Evolutionary conservation across 2,113 vertebrate genomes (phyloP).

Genomic region (Zosterops japonicus): DNA sequence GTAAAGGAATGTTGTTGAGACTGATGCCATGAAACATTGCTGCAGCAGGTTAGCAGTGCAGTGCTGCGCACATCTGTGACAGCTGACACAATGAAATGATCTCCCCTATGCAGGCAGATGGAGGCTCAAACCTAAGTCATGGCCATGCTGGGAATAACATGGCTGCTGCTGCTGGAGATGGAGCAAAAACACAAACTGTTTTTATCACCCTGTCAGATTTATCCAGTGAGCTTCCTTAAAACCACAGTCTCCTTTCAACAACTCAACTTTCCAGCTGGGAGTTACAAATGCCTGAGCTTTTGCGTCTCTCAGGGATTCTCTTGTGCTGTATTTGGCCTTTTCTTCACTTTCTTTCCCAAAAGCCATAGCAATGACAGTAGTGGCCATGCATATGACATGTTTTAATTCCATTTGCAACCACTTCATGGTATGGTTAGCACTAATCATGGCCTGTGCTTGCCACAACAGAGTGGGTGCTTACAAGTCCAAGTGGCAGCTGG

Average conservation of each 20-base stretch:
- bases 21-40: not conserved
- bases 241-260: constrained; percentile 76
- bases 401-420: constrained; percentile 33
- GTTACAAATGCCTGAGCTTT: constrained; percentile 31
- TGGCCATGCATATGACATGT: constrained; percentile 1
- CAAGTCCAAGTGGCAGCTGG: not conserved
- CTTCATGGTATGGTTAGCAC: not conserved
- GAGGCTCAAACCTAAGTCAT: constrained; percentile 59
- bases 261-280: constrained; percentile 67
- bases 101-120: constrained; percentile 71
- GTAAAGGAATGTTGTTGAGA: not conserved
- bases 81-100: constrained; percentile 76
- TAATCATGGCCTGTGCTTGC: constrained; percentile 19
- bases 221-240: constrained; percentile 73
- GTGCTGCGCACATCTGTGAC: constrained; percentile 60
- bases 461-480: not conserved
- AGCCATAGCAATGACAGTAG: not conserved
- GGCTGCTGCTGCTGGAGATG: constrained; percentile 72
- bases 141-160: constrained; percentile 60
- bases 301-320: constrained; percentile 22
- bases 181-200: constrained; percentile 68
- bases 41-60: constrained; percentile 45
- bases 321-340: constrained; percentile 17
- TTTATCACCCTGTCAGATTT: constrained; percentile 80
- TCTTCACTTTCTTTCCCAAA: not conserved